Evolutionary conservation across 2,797 vertebrate genomes (phyloP), one percentile per base, ranked within the genome.

Genomic region (Zalophus californianus): DNA sequence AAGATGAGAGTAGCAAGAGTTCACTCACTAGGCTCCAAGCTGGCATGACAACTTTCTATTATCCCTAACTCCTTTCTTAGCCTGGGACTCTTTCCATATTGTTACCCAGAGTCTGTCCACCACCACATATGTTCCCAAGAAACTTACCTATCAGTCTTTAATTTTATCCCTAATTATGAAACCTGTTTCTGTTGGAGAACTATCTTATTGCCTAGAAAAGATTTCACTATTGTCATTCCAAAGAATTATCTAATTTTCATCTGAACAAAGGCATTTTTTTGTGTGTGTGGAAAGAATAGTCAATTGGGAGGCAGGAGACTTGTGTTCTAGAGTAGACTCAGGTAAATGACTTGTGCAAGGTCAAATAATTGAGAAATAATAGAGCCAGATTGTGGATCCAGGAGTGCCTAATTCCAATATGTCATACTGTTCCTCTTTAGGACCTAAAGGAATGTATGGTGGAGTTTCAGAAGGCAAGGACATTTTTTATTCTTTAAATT

Each of bases 211-310:
- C 32, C 62, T 27, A 94, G 50, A 94, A 95, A 87, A 68, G 41
- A 90, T 86, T 77, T 80, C 27, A 3, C 32, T 3, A 60, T 38
- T 82, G 56, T 86, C 56, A 56, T 94, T 86, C 48, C 38, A 88
- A 97, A 85, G 64, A 94, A 85, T 52, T 6, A 72, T 82, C 27
- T 88, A 91, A 83, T 89, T 84, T 91, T 88, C 27, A 85, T 95
- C 18, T 60, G 75, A 95, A 89, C 32, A 82, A 79, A 88, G 93
- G 13, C 86, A 44, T 38, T 94, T 32, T 94, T 83, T 66, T 8
- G 35, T 44, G 44, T 87, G 54, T 56, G 29, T 58, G n/a, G 52
- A 72, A 86, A 70, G 60, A 62, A 77, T 56, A 89, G 27, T 93
- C n/a, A 8, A 10, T 77, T 79, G 70, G 25, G 18, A 86, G 18